phyloP scores from a whole-genome alignment of 2,888 invertebrate species.

The Dicyrtoma fusca region DNA sequence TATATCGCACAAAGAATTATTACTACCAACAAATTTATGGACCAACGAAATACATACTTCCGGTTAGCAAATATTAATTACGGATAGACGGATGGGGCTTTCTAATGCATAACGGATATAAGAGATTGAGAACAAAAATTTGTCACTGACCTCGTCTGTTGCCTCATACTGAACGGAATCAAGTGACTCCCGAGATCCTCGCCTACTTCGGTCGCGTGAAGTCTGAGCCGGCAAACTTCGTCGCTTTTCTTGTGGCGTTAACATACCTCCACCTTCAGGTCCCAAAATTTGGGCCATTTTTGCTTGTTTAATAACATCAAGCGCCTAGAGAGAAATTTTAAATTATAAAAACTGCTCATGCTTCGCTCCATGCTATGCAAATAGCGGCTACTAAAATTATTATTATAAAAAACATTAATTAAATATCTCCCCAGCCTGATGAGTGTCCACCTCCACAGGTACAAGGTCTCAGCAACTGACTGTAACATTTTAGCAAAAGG shows the following conservation, averaged over 20 bases:
- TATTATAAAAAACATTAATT: no score
- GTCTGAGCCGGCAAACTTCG: constrained; percentile 61
- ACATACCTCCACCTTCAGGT: constrained; percentile 61
- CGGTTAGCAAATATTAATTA: constrained; percentile 14
- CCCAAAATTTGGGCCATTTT: constrained; percentile 76
- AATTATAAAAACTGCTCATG: neutral
- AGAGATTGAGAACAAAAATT: neutral
- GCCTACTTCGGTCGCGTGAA: constrained; percentile 66
- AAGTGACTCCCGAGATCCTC: constrained; percentile 72
- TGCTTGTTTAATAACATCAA: constrained; percentile 91
- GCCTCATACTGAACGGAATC: constrained; percentile 72
- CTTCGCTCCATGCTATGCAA: neutral
- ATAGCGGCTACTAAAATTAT: neutral
- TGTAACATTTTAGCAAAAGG: no score
- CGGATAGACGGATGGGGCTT: neutral
- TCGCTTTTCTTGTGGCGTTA: constrained; percentile 57
- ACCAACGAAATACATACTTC: constrained; percentile 8
- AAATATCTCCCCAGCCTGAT: no score
- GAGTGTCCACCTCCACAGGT: no score
- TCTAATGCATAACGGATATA: constrained; percentile 6
- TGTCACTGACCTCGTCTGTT: constrained; percentile 72
- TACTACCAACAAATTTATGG: constrained; percentile 1
- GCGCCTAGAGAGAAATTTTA: constrained; percentile 66
- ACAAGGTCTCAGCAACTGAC: no score
- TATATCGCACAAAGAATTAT: no score